phyloP scores from a whole-genome alignment of 2,113 vertebrate species.

The Hypocryptadius cinnamomeus region DNA sequence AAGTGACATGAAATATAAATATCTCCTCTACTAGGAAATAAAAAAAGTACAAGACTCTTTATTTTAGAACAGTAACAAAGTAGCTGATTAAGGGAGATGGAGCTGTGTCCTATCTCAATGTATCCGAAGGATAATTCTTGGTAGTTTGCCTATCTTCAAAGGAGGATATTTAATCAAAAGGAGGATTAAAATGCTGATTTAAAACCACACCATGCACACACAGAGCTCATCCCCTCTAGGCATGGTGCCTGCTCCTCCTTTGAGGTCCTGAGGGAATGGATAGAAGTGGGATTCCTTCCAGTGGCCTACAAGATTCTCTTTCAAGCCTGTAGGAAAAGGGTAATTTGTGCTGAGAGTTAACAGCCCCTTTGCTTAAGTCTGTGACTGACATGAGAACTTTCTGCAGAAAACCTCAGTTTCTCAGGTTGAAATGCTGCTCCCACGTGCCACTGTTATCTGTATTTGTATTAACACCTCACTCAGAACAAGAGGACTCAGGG shows the following conservation, averaged over 20 bases:
- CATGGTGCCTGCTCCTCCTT: not conserved
- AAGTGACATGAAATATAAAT: not conserved
- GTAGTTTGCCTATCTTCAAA: not conserved
- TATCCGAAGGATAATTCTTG: not conserved
- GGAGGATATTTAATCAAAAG: not conserved
- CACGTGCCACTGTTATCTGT: not conserved
- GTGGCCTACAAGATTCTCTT: not conserved
- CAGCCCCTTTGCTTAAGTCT: not conserved
- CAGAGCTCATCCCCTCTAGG: not conserved
- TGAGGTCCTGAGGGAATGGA: not conserved
- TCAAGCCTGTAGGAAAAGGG: not conserved
- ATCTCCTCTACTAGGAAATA: not conserved
- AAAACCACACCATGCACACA: not conserved
- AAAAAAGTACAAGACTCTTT: not conserved
- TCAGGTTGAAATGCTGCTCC: not conserved
- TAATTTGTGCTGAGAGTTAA: not conserved
- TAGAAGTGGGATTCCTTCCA: conserved; percentile 5
- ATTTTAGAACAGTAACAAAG: not conserved
- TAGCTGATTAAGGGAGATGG: not conserved
- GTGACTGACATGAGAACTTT: not conserved
- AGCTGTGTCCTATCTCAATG: not conserved
- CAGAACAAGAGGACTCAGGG: not conserved
- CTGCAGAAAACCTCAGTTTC: not conserved
- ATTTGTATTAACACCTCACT: not conserved
- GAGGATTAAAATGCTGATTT: conserved; percentile 15